These are phyloP conservation scores for Epinotia brunnichana DNA, from an alignment of 2,888 invertebrate genomes.

Conservation along the genomic window DNA sequence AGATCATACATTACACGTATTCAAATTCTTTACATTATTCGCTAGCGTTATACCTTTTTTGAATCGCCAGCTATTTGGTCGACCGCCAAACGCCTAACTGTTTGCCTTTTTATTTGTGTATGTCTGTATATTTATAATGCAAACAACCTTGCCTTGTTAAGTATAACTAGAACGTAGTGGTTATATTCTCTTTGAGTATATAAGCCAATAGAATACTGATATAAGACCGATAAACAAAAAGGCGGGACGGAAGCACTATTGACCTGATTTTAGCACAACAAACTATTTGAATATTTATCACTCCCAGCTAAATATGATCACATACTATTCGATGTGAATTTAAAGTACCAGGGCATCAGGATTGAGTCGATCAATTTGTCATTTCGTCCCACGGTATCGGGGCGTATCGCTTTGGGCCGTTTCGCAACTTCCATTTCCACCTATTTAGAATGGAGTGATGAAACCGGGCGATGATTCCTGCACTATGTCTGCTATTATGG, in stretches of 20 bases:
- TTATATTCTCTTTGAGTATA: too few relatives aligned
- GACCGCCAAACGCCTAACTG: slow-evolving; percentile 29
- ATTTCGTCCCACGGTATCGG: slow-evolving; percentile 38
- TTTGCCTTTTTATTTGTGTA: slow-evolving; percentile 32
- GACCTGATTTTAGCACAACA: slow-evolving; percentile 34
- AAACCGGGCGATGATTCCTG: slow-evolving; percentile 42
- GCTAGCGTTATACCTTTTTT: not conserved
- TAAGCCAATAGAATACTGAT: slow-evolving; percentile 42
- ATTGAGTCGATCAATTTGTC: slow-evolving; percentile 22
- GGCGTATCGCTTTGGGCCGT: slow-evolving; percentile 35
- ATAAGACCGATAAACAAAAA: slow-evolving; percentile 25
- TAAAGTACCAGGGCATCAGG: slow-evolving; percentile 29
- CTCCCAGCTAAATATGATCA: slow-evolving; percentile 25
- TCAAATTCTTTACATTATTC: slow-evolving; percentile 31
- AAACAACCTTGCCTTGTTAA: slow-evolving; percentile 37
- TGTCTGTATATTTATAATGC: slow-evolving; percentile 18
- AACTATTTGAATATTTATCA: slow-evolving; percentile 35
- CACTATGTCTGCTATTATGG: slow-evolving; percentile 33
- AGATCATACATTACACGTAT: slow-evolving; percentile 33
- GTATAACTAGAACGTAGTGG: too few relatives aligned
- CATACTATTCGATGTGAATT: slow-evolving; percentile 30
- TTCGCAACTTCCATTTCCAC: slow-evolving; percentile 43
- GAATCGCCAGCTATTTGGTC: slow-evolving; percentile 12
- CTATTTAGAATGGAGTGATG: slow-evolving; percentile 37
- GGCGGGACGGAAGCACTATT: slow-evolving; percentile 36